Evolutionary conservation across 2,888 invertebrate species (phyloP).

Genomic region (Caenorhabditis doughertyi): DNA sequence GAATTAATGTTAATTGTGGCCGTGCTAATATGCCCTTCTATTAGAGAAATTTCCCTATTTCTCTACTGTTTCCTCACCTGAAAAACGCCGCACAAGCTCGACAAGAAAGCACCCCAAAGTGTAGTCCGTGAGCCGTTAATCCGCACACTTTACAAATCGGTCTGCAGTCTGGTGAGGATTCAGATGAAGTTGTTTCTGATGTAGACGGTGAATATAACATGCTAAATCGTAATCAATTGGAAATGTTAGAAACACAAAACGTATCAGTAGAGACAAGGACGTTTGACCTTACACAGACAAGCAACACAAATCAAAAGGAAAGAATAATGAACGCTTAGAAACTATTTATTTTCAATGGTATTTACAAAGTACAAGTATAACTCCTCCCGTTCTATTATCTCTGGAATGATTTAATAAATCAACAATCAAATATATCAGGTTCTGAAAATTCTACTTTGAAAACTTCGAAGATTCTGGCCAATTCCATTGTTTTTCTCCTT

Average conservation of each 20-base stretch:
- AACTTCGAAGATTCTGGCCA: slow-evolving; percentile 69
- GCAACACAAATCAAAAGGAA: neutral
- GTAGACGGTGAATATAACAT: slow-evolving; percentile 35
- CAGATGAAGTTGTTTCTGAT: slow-evolving; percentile 43
- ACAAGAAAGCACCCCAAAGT: slow-evolving; percentile 51
- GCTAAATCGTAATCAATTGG: neutral
- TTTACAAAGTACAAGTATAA: too few species aligned
- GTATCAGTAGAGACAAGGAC: neutral
- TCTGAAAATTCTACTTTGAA: slow-evolving; percentile 69
- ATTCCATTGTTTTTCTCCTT: slow-evolving; percentile 62
- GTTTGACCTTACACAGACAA: neutral
- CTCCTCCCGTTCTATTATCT: too few species aligned
- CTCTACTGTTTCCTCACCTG: slow-evolving; percentile 7
- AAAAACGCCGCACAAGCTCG: slow-evolving; percentile 48
- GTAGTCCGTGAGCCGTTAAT: slow-evolving; percentile 30
- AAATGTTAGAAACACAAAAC: neutral
- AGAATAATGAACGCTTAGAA: too few species aligned
- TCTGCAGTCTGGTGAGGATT: slow-evolving; percentile 15
- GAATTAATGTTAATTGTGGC: too few species aligned
- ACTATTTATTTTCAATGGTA: neutral
- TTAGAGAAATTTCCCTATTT: neutral
- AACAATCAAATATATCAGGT: slow-evolving; percentile 62
- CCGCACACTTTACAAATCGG: slow-evolving; percentile 50
- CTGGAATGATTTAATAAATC: neutral
- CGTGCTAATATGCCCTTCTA: too few species aligned